Base-by-base conservation (phyloP, 2,113 vertebrate genomes). In the Noturus placidus region DNA sequence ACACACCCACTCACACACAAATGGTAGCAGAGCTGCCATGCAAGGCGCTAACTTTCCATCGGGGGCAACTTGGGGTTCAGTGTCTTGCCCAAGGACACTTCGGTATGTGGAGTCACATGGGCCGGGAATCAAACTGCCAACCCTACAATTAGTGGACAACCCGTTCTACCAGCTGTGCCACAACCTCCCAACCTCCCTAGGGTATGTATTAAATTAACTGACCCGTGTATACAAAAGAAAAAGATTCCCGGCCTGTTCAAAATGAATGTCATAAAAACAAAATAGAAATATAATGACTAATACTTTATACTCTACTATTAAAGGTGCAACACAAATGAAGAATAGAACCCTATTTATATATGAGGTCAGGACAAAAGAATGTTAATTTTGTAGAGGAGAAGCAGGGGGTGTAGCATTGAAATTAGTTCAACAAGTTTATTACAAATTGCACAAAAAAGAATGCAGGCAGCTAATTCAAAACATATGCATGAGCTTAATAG, bases 401-500 rank as follows among this genome's bases (percentile, higher is more conserved):
- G 33, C 3, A 74, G 22, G 19, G 35, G 35, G 70, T 74, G 69
- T 38, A 72, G 33, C 1, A 19, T 9, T 22, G 19, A 74, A 42
- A 74, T 42, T 20, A 74, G 19, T 10, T 42, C 19, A 8, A 38
- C 9, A 72, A 77, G 22, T 77, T 52, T 6, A 77, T 27, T n/a
- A 77, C 5, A 77, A 77, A 77, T 15, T 52, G 46, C 13, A 0
- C 74, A 52, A n/a, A 4, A 77, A 27, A 9, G 4, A 20, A 25
- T 77, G 46, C 84, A 38, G 65, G 27, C 69, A 69, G 85, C 86
- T 56, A 65, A 82, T 82, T 50, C 25, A 77, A 59, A 46, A 17
- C 72, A 83, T 83, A 83, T 82, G 57, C 74, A 83, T 63, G 22
- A 65, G 56, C 30, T 77, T 87, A 77, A 84, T 70, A 77, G n/a